phyloP scores from a whole-genome alignment of 2,797 vertebrate genomes.

The Gymnodraco acuticeps region DNA sequence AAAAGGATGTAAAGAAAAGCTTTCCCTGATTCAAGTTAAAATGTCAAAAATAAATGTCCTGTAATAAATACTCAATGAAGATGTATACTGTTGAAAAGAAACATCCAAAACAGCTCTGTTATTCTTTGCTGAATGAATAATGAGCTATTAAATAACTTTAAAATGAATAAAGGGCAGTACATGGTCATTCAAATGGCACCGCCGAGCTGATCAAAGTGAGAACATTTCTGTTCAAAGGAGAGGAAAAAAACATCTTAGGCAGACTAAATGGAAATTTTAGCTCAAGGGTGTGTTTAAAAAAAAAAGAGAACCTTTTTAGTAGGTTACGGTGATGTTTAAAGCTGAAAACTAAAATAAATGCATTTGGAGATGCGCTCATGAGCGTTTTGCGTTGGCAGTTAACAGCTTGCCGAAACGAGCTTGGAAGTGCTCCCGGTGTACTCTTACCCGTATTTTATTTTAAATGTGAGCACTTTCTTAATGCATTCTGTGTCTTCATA shows the following conservation, averaged over 20 bases:
- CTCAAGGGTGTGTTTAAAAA: background rate
- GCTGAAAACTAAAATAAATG: background rate
- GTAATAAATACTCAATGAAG: too few relatives aligned
- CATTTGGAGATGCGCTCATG: background rate
- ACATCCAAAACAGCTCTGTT: too few relatives aligned
- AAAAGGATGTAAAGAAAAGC: background rate
- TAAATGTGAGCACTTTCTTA: background rate
- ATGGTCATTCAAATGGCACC: background rate
- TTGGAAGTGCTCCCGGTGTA: background rate
- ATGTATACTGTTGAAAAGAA: too few relatives aligned
- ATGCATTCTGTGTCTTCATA: background rate
- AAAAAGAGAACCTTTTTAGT: too few relatives aligned
- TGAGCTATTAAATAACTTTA: background rate
- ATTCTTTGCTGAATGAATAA: constrained; percentile 1
- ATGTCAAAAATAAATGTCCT: too few relatives aligned
- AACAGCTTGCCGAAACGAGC: too few relatives aligned
- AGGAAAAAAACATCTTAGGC: background rate
- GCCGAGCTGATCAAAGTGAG: constrained; percentile 7
- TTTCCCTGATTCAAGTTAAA: constrained; percentile 11
- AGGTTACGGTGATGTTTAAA: background rate
- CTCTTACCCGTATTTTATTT: background rate
- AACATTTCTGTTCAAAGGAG: constrained; percentile 1
- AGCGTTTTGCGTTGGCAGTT: background rate
- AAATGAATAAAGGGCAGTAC: constrained; percentile 10
- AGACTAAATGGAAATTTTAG: background rate